Evolutionary conservation across 2,797 vertebrate genomes (phyloP), one percentile per base, ranked within the genome.

Genomic region (Podargus strigoides): DNA sequence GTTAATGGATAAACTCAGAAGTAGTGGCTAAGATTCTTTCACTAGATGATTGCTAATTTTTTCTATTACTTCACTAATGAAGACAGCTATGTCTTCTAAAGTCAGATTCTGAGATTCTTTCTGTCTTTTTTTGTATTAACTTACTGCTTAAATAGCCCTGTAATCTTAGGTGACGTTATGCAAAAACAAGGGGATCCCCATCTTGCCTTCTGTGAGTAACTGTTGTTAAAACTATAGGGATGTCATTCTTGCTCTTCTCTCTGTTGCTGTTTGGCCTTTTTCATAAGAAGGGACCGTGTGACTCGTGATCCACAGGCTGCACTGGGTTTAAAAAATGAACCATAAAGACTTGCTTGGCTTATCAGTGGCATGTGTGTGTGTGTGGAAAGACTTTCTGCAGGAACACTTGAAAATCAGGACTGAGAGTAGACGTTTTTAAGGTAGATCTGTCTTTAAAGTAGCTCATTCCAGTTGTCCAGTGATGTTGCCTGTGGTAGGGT

Each of bases 401-500:
- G 42, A 94, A 12, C 0, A 0, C 56, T 70, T 80, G 41, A 28
- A 60, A 78, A 55, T 27, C 23, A 36, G 63, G 44, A 20, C n/a
- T 55, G 52, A 37, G 16, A 77, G 46, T 27, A 56, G 37, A 30
- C 26, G 10, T 83, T 96, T 93, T 67, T 56, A 80, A 80, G 37
- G 44, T 47, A 41, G 30, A 66, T 63, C 24, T 34, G 8, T n/a
- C 50, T 79, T 87, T 69, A 73, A 85, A 93, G 74, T 37, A 82
- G 47, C 32, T 76, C 4, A 0, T 77, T 63, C 14, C 37, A 34
- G 2, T 52, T 60, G 32, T 32, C 0, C 0, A 52, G 36, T 26
- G 34, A 4, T 58, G 52, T 16, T 90, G 41, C 28, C 36, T 28
- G 1, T 18, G 42, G 8, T 16, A 16, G 30, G 20, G 24, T 55